Conservation (phyloP, 2,113 vertebrate species). For the Semicossyphus pulcher region DNA sequence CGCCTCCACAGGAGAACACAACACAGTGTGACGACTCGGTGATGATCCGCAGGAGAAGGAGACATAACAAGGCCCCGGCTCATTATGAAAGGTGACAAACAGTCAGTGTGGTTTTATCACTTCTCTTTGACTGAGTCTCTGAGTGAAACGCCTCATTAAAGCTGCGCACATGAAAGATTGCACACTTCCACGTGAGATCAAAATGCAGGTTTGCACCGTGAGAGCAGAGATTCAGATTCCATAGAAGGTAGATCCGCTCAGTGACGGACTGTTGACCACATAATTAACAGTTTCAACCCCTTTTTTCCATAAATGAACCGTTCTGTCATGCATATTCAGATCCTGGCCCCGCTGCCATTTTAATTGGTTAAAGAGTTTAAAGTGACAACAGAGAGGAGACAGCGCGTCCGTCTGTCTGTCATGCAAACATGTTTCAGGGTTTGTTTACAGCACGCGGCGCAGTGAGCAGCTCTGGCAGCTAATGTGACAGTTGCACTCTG, state of each 20-base stretch:
- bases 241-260: conserved; percentile 48
- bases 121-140: conserved; percentile 56
- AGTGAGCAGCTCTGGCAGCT: conserved; percentile 69
- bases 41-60: conserved; percentile 37
- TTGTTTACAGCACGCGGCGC: conserved; percentile 71
- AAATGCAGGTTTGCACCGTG: conserved; percentile 69
- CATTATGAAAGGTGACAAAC: conserved; percentile 72
- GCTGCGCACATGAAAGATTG: conserved; percentile 76
- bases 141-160: conserved; percentile 79
- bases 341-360: conserved; percentile 72
- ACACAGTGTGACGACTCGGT: conserved; percentile 55
- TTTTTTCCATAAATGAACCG: conserved; percentile 61
- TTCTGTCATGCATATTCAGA: conserved; percentile 80
- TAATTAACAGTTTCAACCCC: conserved; percentile 69
- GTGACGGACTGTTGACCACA: conserved; percentile 70
- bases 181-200: conserved; percentile 61
- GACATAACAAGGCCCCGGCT: conserved; percentile 53
- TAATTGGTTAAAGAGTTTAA: conserved; percentile 82
- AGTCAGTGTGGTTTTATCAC: conserved; percentile 46
- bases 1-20: conserved; percentile 42
- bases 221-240: conserved; percentile 58
- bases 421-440: conserved; percentile 72
- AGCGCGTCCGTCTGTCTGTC: conserved; percentile 61
- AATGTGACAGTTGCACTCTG: conserved; percentile 83
- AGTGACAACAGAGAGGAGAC: conserved; percentile 54